These are phyloP conservation scores for Anthopleura xanthogrammica DNA, from an alignment of 92 coral and sea anemone genomes.

Conservation along the genomic window DNA sequence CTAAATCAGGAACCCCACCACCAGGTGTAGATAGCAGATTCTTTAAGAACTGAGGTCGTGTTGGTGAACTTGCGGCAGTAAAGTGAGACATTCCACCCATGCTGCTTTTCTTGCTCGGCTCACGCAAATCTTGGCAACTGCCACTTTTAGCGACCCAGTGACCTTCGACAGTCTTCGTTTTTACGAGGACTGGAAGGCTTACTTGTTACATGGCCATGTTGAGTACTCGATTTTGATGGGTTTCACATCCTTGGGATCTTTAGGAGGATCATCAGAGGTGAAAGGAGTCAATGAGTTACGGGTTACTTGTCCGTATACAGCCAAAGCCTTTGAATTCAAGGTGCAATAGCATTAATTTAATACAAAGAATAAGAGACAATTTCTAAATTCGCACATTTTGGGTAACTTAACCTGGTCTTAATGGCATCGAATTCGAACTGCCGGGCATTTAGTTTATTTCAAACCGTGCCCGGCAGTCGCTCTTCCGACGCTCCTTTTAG, in stretches of 20 bases:
- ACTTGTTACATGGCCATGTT: neutral
- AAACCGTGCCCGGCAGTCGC: too few relatives aligned
- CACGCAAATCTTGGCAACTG: neutral
- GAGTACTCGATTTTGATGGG: neutral
- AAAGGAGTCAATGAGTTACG: constrained; percentile 28
- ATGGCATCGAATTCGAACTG: too few relatives aligned
- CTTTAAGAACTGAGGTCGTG: constrained; percentile 67
- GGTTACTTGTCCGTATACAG: constrained; percentile 91
- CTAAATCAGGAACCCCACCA: constrained; percentile 4
- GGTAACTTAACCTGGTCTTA: neutral
- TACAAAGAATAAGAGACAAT: neutral
- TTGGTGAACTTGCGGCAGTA: constrained; percentile 87
- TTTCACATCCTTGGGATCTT: constrained; percentile 21
- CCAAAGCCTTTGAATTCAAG: constrained; percentile 67
- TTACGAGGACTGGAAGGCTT: neutral
- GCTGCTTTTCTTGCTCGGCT: neutral
- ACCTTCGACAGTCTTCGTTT: constrained; percentile 12
- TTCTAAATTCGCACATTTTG: too few relatives aligned
- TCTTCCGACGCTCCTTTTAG: too few relatives aligned
- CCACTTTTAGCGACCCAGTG: neutral
- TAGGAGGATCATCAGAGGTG: constrained; percentile 20
- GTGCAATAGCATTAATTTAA: neutral
- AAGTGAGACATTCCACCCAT: constrained; percentile 51
- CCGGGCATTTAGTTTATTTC: too few relatives aligned
- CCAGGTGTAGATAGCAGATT: neutral